Evolutionary conservation across 2,113 vertebrate species (phyloP), one percentile per base, ranked within the genome.

Genomic region (Pipa parva): DNA sequence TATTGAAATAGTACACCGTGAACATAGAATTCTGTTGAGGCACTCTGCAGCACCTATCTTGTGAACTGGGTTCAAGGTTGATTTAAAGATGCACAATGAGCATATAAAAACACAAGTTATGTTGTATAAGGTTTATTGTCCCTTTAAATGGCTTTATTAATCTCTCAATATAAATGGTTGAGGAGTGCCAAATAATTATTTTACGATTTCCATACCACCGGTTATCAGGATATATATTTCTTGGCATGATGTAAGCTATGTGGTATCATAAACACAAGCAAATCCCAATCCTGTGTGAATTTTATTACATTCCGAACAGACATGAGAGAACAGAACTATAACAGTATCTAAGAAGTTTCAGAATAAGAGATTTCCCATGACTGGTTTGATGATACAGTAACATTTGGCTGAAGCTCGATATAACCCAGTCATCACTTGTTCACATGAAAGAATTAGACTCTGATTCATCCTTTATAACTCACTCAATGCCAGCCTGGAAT

Each of bases 391-490:
- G 74, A 74, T 70, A 77, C 63, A 81, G 83, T 79, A 78, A 70
- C 24, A 64, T 56, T 64, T 74, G 80, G 75, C 81, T 77, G 77
- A 73, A 37, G 66, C 76, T 78, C 81, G 73, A 39, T 80, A 76
- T 79, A 79, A 83, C 81, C 79, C 85, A 80, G 82, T 83, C 81
- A 51, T 80, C 73, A 75, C 72, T 59, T 70, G 66, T 61, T 70
- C 57, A 61, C 66, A 60, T 75, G 83, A 85, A 85, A 87, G 80
- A 88, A 88, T 89, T 83, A 88, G 86, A 80, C 61, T 88, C 83
- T 89, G 88, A 90, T 87, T 91, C 88, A 89, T 83, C 80, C 80
- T 85, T 79, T 80, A 79, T 72, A 86, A 80, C 77, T 85, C 33
- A 4, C 79, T 63, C 49, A 79, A 65, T 85, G 86, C 86, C 87